Conservation (phyloP, 2,113 vertebrate genomes). For the Etheostoma spectabile region DNA sequence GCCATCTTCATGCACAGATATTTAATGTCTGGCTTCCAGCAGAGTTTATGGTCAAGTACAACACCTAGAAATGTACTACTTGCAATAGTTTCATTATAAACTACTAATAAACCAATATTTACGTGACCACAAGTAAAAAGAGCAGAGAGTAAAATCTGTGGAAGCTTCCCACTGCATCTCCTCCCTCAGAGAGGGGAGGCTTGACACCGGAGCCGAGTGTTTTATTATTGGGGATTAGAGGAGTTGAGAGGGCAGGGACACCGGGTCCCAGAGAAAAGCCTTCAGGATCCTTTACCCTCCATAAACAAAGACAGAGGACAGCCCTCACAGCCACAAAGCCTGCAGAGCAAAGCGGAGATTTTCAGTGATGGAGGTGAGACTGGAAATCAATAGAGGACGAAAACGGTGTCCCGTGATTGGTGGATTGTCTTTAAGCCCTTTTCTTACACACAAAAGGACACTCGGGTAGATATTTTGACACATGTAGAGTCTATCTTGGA, state of each 20-base stretch:
- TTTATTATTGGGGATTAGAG: slow-evolving; percentile 40
- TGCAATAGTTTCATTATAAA: no score
- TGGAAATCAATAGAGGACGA: slow-evolving; percentile 8
- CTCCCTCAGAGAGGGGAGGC: slow-evolving; percentile 21
- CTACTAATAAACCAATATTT: no score
- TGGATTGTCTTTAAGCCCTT: not conserved
- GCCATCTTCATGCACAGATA: no score
- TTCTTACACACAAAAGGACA: not conserved
- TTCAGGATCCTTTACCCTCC: slow-evolving; percentile 31
- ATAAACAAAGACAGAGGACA: slow-evolving; percentile 39
- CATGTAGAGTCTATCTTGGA: not conserved
- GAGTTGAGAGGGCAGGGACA: slow-evolving; percentile 37
- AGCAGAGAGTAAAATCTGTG: not conserved
- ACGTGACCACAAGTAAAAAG: no score
- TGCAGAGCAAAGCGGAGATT: not conserved
- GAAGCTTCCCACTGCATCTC: slow-evolving; percentile 16
- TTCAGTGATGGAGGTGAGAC: not conserved
- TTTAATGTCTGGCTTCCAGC: no score
- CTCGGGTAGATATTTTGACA: not conserved
- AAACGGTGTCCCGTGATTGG: slow-evolving; percentile 27
- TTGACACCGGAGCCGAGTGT: slow-evolving; percentile 54
- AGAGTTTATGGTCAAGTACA: no score
- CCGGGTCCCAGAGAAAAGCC: slow-evolving; percentile 33
- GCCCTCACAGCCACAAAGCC: not conserved
- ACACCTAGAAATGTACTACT: no score